phyloP scores from a whole-genome alignment of 1,140 invertebrate species.

The Drosophila persimilis region DNA sequence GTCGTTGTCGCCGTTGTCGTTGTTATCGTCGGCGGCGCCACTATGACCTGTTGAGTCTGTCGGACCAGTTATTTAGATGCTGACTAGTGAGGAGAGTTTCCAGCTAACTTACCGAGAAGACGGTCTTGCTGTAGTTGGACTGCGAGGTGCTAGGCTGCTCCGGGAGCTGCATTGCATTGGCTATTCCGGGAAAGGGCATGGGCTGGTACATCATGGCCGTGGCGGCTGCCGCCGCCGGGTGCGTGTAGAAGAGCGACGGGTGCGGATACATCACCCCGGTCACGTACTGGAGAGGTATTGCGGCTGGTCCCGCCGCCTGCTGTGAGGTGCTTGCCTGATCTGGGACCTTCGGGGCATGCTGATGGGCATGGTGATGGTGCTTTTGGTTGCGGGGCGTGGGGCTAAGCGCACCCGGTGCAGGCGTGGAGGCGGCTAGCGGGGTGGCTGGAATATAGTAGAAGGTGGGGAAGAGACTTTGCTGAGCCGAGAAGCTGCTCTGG shows the following conservation, averaged over 20 bases:
- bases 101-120: conserved; percentile 46
- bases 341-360: conserved; percentile 22
- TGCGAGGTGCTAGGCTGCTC: conserved; percentile 38
- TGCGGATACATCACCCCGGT: conserved; percentile 84
- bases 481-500: conserved; percentile 66
- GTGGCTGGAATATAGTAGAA: conserved; percentile 86
- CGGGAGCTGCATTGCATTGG: conserved; percentile 54
- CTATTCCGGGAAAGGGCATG: conserved; percentile 66
- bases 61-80: neutral
- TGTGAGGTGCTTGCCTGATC: conserved; percentile 62
- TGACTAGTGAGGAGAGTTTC: neutral
- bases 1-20: conserved; percentile 7
- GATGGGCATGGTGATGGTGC: neutral
- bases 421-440: conserved; percentile 31
- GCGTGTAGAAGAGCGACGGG: conserved; percentile 78
- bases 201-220: conserved; percentile 80
- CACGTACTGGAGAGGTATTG: conserved; percentile 84
- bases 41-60: conserved; percentile 55
- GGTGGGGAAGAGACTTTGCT: conserved; percentile 69
- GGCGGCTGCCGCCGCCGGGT: conserved; percentile 71
- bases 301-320: conserved; percentile 45
- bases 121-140: conserved; percentile 40
- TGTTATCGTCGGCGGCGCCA: conserved; percentile 22
- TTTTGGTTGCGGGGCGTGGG: conserved; percentile 12
- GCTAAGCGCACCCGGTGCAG: conserved; percentile 2